A percentile compares a stretch with the other conserved stretches of the same genome.
These are phyloP conservation scores for Aleiodes testaceus DNA, from an alignment of 2,888 invertebrate genomes.

Conservation along the genomic window DNA sequence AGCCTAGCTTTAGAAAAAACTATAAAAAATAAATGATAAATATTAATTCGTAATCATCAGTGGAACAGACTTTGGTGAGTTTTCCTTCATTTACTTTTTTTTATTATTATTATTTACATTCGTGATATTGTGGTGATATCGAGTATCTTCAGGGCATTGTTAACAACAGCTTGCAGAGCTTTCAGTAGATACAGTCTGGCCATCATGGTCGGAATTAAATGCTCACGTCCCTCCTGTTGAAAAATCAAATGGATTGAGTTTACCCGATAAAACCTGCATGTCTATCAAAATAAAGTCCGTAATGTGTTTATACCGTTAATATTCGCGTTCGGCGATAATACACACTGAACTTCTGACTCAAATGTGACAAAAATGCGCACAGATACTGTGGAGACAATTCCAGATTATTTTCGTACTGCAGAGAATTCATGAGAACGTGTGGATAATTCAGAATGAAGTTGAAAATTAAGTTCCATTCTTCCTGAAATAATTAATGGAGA, in stretches of 20 bases:
- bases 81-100: background rate
- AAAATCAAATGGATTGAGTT: constrained; percentile 45
- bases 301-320: constrained; percentile 77
- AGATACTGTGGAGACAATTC: constrained; percentile 79
- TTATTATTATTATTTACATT: constrained; percentile 75
- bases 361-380: constrained; percentile 78
- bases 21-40: constrained; percentile 13
- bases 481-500: constrained; percentile 74
- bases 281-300: constrained; percentile 4
- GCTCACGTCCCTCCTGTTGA: constrained; percentile 79
- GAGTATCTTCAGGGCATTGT: constrained; percentile 78
- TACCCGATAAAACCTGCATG: too few species aligned
- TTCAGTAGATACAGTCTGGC: constrained; percentile 82
- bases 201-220: constrained; percentile 80
- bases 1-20: background rate
- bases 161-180: constrained; percentile 79
- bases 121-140: constrained; percentile 81
- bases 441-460: constrained; percentile 81
- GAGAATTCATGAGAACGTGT: constrained; percentile 75
- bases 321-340: constrained; percentile 84
- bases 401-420: constrained; percentile 74
- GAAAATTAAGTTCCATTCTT: constrained; percentile 85
- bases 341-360: constrained; percentile 81
- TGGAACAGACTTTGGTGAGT: background rate
- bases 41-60: constrained; percentile 4